Evolutionary conservation across 2,888 invertebrate species (phyloP).

Genomic region (Eustalomyia histrio): DNA sequence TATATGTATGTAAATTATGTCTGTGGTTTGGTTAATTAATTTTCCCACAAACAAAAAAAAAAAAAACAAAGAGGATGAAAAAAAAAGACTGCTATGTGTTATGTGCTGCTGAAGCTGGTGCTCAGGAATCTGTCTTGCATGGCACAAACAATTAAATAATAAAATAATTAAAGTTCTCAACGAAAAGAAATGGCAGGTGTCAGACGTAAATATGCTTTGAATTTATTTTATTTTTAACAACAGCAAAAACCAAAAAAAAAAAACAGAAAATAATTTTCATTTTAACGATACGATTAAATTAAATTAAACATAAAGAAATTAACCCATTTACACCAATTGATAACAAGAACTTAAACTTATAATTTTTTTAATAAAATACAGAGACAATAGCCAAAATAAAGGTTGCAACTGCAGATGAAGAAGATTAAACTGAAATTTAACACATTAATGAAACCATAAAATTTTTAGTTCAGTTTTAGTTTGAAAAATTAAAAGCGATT

Average conservation of each 20-base stretch:
- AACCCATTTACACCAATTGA: slow-evolving; percentile 6
- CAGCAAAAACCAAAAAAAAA: slow-evolving; percentile 8
- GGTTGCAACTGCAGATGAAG: too few relatives aligned
- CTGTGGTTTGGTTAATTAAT: slow-evolving; percentile 63
- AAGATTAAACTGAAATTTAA: too few relatives aligned
- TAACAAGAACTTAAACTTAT: too few relatives aligned
- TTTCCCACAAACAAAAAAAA: slow-evolving; percentile 54
- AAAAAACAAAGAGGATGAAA: neutral
- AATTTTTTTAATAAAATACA: too few relatives aligned
- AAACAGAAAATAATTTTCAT: slow-evolving; percentile 43
- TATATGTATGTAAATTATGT: slow-evolving; percentile 61
- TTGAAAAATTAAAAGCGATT: too few relatives aligned
- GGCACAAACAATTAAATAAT: slow-evolving; percentile 60
- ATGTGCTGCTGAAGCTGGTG: slow-evolving; percentile 33
- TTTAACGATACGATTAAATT: slow-evolving; percentile 1
- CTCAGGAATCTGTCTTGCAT: slow-evolving; percentile 51
- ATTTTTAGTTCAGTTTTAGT: too few relatives aligned
- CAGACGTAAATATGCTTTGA: slow-evolving; percentile 66
- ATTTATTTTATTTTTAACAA: slow-evolving; percentile 63
- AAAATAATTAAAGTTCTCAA: slow-evolving; percentile 52
- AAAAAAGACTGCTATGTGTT: neutral
- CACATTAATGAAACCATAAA: too few relatives aligned
- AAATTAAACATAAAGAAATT: slow-evolving; percentile 17
- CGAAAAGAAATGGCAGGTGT: slow-evolving; percentile 68
- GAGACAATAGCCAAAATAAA: too few relatives aligned